Evolutionary conservation across 2,113 vertebrate genomes (phyloP).

Genomic region (Vimba vimba): DNA sequence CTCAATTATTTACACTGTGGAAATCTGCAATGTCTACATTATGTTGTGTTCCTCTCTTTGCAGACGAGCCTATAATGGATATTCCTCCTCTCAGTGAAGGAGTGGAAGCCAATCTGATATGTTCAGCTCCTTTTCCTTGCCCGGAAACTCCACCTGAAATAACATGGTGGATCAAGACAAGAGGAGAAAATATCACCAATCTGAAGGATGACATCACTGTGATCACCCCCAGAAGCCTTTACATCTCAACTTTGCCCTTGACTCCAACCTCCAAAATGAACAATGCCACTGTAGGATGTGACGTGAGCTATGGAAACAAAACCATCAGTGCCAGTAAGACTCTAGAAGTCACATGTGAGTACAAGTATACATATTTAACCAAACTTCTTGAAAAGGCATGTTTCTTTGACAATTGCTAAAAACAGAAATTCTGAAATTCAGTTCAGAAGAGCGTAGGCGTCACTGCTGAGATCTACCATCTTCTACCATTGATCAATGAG

Average conservation of each 20-base stretch:
- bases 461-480: not conserved
- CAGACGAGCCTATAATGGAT: constrained; percentile 54
- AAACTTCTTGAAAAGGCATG: too few species aligned
- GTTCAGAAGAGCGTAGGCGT: not conserved
- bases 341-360: constrained; percentile 60
- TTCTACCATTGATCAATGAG: constrained; percentile 31
- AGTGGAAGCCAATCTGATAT: constrained; percentile 59
- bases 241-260: constrained; percentile 57
- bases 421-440: not conserved
- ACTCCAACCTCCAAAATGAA: constrained; percentile 54
- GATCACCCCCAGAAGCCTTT: not conserved
- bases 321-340: constrained; percentile 22
- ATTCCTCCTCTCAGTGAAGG: constrained; percentile 57
- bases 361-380: not conserved
- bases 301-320: constrained; percentile 16
- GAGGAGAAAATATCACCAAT: not conserved
- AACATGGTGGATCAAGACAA: constrained; percentile 55
- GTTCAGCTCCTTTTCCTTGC: constrained; percentile 62
- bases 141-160: constrained; percentile 48
- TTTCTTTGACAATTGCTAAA: not conserved
- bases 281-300: constrained; percentile 49
- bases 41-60: not conserved
- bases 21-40: not conserved
- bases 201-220: not conserved
- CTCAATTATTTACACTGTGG: too few species aligned